Conservation (phyloP, 2,888 invertebrate genomes). For the Epirrita christyi region DNA sequence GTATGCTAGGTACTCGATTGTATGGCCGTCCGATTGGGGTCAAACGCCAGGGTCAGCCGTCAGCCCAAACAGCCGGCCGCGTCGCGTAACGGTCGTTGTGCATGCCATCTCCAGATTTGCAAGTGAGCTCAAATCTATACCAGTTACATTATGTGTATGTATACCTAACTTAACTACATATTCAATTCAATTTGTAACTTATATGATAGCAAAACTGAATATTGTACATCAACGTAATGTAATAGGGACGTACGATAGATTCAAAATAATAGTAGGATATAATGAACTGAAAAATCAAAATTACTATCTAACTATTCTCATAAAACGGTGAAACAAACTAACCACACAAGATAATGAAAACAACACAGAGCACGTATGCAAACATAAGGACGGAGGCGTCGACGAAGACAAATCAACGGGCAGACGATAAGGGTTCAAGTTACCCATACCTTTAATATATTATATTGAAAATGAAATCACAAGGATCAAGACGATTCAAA, state of each 20-base stretch:
- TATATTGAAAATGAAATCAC: too few relatives aligned
- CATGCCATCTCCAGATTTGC: slow-evolving; percentile 47
- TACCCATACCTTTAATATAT: too few relatives aligned
- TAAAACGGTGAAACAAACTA: neutral
- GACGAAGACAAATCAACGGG: slow-evolving; percentile 29
- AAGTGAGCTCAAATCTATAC: slow-evolving; percentile 34
- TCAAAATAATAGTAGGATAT: neutral
- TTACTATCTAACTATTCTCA: too few relatives aligned
- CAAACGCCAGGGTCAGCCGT: slow-evolving; percentile 55
- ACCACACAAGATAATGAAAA: slow-evolving; percentile 4
- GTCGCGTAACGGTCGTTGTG: slow-evolving; percentile 56
- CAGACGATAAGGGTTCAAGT: slow-evolving; percentile 22
- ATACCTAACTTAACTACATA: slow-evolving; percentile 2
- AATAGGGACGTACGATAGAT: too few relatives aligned
- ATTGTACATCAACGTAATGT: too few relatives aligned
- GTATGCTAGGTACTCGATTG: slow-evolving; percentile 27
- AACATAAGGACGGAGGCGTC: slow-evolving; percentile 18
- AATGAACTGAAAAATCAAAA: neutral
- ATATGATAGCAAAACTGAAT: slow-evolving; percentile 1
- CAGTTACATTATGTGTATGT: slow-evolving; percentile 21
- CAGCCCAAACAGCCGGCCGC: slow-evolving; percentile 50
- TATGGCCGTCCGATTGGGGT: slow-evolving; percentile 45
- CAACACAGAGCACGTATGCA: slow-evolving; percentile 18
- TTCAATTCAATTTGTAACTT: slow-evolving; percentile 15
- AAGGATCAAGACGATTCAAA: too few relatives aligned